These are phyloP conservation scores for Acrocephalus scirpaceus DNA, from an alignment of 2,797 vertebrate genomes.

Conservation along the genomic window DNA sequence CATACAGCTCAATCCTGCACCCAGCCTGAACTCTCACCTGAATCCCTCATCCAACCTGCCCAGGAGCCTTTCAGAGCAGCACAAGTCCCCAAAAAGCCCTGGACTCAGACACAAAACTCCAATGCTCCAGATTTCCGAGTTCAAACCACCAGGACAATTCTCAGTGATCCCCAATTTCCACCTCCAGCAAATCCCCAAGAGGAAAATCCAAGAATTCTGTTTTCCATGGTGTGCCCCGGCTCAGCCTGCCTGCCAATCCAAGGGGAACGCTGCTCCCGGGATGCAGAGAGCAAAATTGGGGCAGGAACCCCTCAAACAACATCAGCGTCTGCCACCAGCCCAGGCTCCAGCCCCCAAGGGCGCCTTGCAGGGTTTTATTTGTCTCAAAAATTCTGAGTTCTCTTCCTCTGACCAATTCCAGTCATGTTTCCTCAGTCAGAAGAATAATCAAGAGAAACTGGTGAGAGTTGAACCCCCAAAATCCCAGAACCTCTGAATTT, in stretches of 20 bases:
- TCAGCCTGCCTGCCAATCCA: not conserved
- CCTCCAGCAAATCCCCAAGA: not conserved
- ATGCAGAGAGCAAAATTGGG: not conserved
- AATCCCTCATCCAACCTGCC: not conserved
- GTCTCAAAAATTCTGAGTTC: not conserved
- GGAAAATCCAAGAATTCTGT: not conserved
- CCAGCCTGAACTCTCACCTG: not conserved
- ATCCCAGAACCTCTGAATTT: rapidly evolving
- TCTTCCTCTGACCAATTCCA: not conserved
- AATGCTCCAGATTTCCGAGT: rapidly evolving
- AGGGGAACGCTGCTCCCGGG: not conserved
- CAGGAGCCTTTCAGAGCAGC: not conserved
- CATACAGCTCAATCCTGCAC: no score
- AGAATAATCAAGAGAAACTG: rapidly evolving
- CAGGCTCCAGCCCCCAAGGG: no score
- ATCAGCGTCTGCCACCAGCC: not conserved
- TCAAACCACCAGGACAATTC: not conserved
- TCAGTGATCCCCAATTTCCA: not conserved
- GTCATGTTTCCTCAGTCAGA: not conserved
- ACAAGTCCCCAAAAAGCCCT: not conserved
- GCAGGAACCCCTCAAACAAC: not conserved
- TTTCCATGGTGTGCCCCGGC: constrained; percentile 21
- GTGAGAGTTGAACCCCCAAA: rapidly evolving
- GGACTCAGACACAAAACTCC: no score
- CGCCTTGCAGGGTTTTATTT: not conserved